Base-by-base conservation (phyloP, 2,888 invertebrate genomes). In the Epinotia nisella region DNA sequence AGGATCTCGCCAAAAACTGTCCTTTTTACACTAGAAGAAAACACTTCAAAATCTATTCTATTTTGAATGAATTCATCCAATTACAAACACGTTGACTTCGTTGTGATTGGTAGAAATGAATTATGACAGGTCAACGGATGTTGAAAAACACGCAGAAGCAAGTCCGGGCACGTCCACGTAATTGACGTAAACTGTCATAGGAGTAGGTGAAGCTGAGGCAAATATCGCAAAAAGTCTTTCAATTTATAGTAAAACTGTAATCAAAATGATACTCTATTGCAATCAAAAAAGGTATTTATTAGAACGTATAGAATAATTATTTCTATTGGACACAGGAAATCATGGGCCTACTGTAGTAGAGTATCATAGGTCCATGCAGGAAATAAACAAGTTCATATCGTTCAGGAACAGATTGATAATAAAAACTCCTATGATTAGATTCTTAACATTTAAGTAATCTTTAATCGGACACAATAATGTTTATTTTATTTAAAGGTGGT, bases 101-200 rank as follows among this genome's bases (percentile, higher is more conserved):
- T 11, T 11, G 1, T 55, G 10, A 73, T 73, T 73, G 73, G 69
- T 29, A 11, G 41, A 73, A 59, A 72, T 61, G 2, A 56, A 15
- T 11, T 35, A 15, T 10, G 19, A 39, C n/a, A 21, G 19, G 19
- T 19, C 24, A 59, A 64, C 62, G 29, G 35, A 41, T 49, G 41
- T 55, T 17, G 24, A 41, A 69, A 58, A 75, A 70, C 70, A 72
- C 71, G 74, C 66, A 77, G 75, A 78, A 66, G 75, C 76, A 74
- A 64, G 59, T 70, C 70, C 68, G 70, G 74, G 78, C 74, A 79
- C 76, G 75, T 82, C 83, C 83, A 84, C 83, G 83, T 73, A 73
- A 69, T 69, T 73, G 73, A 73, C 73, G 73, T 83, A 78, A 82
- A 80, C 78, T 81, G 79, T 81, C 81, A 81, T 61, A 39, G 3